These are phyloP conservation scores for Trichogramma evanescens DNA, from an alignment of 2,888 invertebrate genomes.

Conservation along the genomic window DNA sequence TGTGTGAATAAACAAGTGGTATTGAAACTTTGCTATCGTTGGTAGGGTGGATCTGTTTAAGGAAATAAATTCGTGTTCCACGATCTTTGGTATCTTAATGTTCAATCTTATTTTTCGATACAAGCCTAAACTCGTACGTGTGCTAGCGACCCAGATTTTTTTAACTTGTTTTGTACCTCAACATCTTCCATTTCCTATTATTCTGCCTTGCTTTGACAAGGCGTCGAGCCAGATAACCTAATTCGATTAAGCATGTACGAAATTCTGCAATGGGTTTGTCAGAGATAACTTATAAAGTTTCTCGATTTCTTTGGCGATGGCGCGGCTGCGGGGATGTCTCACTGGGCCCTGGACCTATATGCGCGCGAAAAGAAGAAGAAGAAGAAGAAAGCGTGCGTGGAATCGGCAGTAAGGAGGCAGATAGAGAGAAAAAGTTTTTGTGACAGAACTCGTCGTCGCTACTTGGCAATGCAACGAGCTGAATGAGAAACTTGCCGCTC, in stretches of 20 bases:
- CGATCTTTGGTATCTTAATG: slow-evolving; percentile 13
- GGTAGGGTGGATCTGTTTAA: background rate
- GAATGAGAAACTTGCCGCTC: slow-evolving; percentile 19
- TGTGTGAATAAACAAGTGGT: background rate
- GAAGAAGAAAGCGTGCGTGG: background rate
- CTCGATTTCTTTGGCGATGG: slow-evolving; percentile 9
- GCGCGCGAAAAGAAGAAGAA: background rate
- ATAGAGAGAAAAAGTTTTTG: slow-evolving; percentile 17
- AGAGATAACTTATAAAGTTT: slow-evolving; percentile 20
- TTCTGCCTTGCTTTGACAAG: background rate
- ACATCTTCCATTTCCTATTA: background rate
- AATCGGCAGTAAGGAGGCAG: slow-evolving; percentile 1
- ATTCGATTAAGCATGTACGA: slow-evolving; percentile 17
- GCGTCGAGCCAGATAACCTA: slow-evolving; percentile 15
- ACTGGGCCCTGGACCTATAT: background rate
- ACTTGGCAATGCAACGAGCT: slow-evolving; percentile 1
- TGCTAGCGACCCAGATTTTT: slow-evolving; percentile 6
- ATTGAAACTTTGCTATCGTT: background rate
- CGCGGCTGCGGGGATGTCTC: background rate
- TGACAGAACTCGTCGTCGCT: slow-evolving; percentile 8
- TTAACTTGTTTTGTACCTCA: background rate
- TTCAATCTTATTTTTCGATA: slow-evolving; percentile 6
- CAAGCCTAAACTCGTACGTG: background rate
- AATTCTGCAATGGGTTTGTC: slow-evolving; percentile 7
- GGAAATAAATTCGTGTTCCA: slow-evolving; percentile 18